These are phyloP conservation scores for Nesoenas mayeri DNA, from an alignment of 2,113 vertebrate genomes.

Conservation along the genomic window DNA sequence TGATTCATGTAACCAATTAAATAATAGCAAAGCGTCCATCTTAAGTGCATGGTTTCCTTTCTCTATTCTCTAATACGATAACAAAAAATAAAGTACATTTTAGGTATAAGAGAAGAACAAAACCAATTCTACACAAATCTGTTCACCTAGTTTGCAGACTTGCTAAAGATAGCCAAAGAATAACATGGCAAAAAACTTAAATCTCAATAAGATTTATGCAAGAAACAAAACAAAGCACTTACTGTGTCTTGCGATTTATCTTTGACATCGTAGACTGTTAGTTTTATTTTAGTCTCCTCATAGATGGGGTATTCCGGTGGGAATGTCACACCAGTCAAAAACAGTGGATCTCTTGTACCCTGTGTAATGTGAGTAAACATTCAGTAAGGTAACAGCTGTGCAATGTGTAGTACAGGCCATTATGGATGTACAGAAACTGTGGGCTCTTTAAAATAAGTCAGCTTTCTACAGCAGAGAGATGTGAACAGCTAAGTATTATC, in stretches of 20 bases:
- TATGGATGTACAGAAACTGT: not conserved
- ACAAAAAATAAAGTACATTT: not conserved
- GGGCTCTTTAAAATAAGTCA: constrained; percentile 20
- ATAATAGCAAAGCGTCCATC: not conserved
- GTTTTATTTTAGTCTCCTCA: constrained; percentile 91
- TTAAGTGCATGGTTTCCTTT: not conserved
- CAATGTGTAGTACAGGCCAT: not conserved
- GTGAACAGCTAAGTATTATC: not conserved
- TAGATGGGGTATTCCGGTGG: constrained; percentile 89
- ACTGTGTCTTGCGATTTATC: constrained; percentile 91
- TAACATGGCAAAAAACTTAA: not conserved
- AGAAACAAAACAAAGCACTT: constrained; percentile 70
- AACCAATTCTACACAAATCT: not conserved
- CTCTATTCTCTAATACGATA: not conserved
- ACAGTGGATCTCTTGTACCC: constrained; percentile 96
- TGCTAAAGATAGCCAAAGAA: not conserved
- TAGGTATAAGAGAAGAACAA: not conserved
- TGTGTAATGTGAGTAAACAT: constrained; percentile 77
- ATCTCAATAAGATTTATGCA: not conserved
- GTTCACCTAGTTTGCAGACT: not conserved
- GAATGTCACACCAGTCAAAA: constrained; percentile 93
- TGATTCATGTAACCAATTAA: not conserved
- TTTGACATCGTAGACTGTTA: constrained; percentile 96
- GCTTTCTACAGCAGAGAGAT: not conserved
- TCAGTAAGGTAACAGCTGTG: constrained; percentile 77